phyloP scores from a whole-genome alignment of 92 coral and sea anemone genomes.

The Epizoanthus ramosus region DNA sequence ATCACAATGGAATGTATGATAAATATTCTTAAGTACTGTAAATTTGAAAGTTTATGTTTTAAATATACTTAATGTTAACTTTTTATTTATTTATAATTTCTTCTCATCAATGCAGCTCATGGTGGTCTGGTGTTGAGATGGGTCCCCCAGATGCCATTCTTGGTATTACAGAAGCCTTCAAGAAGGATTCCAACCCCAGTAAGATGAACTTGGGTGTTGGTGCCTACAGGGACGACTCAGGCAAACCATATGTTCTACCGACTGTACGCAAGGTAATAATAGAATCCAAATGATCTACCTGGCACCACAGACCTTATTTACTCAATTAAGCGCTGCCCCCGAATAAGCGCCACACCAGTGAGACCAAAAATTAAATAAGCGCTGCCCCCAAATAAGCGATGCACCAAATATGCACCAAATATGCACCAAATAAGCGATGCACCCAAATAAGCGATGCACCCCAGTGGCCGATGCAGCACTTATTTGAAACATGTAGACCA shows the following conservation, averaged over 20 bases:
- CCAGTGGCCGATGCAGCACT: no score
- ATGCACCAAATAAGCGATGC: no score
- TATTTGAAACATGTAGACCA: no score
- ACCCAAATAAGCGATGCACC: no score
- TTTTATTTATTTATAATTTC: neutral
- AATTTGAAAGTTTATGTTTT: neutral
- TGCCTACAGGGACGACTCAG: constrained; percentile 94
- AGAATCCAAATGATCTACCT: neutral
- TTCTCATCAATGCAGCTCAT: constrained; percentile 47
- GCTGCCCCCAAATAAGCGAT: no score
- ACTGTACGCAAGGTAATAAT: constrained; percentile 79
- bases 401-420: no score
- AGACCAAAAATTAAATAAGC: no score
- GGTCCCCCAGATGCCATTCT: constrained; percentile 99
- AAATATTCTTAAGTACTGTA: neutral
- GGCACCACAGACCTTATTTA: no score
- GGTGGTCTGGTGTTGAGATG: constrained; percentile 98
- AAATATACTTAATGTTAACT: no score
- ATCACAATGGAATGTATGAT: no score
- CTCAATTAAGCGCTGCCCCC: no score
- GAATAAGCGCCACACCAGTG: no score
- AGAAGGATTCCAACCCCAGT: constrained; percentile 87
- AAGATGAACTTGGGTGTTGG: constrained; percentile 98
- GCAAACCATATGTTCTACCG: constrained; percentile 98
- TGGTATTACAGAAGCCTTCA: constrained; percentile 96